Conservation (phyloP, 2,888 invertebrate species). For the Nysson spinosus region DNA sequence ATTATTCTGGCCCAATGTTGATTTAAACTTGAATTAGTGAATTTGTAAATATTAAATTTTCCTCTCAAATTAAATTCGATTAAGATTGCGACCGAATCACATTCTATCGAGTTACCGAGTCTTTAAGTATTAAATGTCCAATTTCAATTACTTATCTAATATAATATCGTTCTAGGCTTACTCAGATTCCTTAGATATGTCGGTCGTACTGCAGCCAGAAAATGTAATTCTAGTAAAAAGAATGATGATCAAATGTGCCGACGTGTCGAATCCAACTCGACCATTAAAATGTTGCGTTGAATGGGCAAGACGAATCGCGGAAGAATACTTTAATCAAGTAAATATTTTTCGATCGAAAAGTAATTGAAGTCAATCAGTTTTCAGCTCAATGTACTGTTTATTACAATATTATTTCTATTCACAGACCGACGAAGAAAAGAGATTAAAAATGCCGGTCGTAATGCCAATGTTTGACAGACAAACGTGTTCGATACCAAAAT, state of each 20-base stretch:
- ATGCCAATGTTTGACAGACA: conserved; percentile 99
- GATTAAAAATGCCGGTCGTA: conserved; percentile 92
- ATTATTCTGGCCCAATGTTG: no score
- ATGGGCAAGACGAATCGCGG: conserved; percentile 97
- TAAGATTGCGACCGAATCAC: no score
- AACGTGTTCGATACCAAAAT: conserved; percentile 97
- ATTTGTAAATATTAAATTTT: no score
- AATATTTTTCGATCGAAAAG: no score
- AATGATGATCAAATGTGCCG: conserved; percentile 99
- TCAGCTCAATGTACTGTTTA: no score
- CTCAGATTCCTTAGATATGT: conserved; percentile 66
- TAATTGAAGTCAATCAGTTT: no score
- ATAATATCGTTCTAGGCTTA: conserved; percentile 50
- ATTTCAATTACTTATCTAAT: not conserved
- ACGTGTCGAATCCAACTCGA: conserved; percentile 97
- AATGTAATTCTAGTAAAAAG: conserved; percentile 92
- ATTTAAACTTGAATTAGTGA: no score
- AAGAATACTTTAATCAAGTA: conserved; percentile 96
- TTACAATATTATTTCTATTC: conserved; percentile 34
- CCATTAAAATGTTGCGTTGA: conserved; percentile 90
- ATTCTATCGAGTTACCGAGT: not conserved
- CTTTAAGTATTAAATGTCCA: not conserved
- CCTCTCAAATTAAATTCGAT: no score
- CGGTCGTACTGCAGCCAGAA: conserved; percentile 82
- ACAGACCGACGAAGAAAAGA: conserved; percentile 97